Conservation (phyloP, 1,140 invertebrate species). For the Drosophila leontia region DNA sequence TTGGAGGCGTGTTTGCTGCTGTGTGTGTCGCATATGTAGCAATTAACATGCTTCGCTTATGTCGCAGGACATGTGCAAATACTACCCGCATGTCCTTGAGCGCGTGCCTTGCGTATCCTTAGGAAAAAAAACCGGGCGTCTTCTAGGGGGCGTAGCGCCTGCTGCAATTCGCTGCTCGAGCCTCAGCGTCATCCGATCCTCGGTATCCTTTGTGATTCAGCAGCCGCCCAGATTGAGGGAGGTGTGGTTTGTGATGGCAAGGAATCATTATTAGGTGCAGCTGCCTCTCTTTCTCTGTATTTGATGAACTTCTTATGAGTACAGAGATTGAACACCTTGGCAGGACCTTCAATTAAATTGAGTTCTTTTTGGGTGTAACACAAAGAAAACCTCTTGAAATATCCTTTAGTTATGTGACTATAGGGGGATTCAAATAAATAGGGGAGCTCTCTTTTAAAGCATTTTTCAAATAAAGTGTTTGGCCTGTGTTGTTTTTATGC, state of each 20-base stretch:
- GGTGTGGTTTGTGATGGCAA: slow-evolving; percentile 30
- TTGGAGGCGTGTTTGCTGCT: slow-evolving; percentile 69
- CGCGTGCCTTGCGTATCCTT: slow-evolving; percentile 61
- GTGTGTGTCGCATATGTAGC: slow-evolving; percentile 78
- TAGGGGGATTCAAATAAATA: background rate
- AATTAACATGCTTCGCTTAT: slow-evolving; percentile 63
- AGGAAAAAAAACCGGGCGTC: slow-evolving; percentile 34
- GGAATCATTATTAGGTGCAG: slow-evolving; percentile 36
- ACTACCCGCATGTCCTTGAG: slow-evolving; percentile 53
- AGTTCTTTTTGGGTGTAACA: background rate
- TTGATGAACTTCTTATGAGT: slow-evolving; percentile 41
- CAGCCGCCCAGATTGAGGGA: slow-evolving; percentile 20
- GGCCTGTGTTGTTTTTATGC: background rate
- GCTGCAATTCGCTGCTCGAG: slow-evolving; percentile 57
- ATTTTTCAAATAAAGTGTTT: no score
- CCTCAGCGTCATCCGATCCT: slow-evolving; percentile 56
- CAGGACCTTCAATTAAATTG: slow-evolving; percentile 3
- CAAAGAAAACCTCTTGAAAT: background rate
- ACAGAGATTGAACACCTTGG: slow-evolving; percentile 7
- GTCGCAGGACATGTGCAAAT: slow-evolving; percentile 75
- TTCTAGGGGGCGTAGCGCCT: slow-evolving; percentile 58
- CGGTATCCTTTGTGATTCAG: slow-evolving; percentile 20
- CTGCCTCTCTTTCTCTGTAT: slow-evolving; percentile 4
- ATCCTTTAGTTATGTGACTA: background rate
- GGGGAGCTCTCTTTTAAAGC: background rate